Conservation (phyloP, 2,797 vertebrate species). For the Myotis daubentonii region DNA sequence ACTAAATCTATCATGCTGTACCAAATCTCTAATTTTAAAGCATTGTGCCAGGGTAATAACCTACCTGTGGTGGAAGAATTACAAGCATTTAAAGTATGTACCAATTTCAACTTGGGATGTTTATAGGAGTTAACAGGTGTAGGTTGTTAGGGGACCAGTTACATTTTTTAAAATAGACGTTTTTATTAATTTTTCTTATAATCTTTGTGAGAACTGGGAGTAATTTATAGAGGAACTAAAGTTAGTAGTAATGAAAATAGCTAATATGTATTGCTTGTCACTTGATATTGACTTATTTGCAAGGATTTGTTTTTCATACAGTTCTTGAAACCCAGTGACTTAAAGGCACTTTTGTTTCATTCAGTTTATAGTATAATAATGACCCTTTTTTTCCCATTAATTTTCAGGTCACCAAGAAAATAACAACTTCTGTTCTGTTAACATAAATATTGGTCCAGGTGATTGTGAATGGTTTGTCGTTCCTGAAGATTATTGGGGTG, state of each 20-base stretch:
- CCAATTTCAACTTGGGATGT: neutral
- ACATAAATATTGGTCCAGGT: constrained; percentile 98
- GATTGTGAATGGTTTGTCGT: constrained; percentile 99
- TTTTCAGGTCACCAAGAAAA: constrained; percentile 97
- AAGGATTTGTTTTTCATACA: neutral
- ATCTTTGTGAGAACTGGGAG: neutral
- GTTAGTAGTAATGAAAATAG: neutral
- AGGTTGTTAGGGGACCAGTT: neutral
- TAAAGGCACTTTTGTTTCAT: neutral
- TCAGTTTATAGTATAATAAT: neutral
- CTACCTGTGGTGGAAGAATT: neutral
- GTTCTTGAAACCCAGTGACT: neutral
- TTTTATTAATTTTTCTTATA: neutral
- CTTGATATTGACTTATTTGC: neutral
- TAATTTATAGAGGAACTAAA: neutral
- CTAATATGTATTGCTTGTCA: neutral
- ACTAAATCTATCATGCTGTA: neutral
- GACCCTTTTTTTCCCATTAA: constrained; percentile 46
- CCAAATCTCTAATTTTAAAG: neutral
- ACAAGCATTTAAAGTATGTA: neutral
- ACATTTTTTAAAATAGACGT: neutral
- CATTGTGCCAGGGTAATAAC: neutral
- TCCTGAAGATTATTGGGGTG: constrained; percentile 95
- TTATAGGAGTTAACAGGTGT: neutral
- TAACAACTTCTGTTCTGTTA: constrained; percentile 98